Conservation (phyloP, 1,140 invertebrate genomes). For the Geopemphigus sp. region DNA sequence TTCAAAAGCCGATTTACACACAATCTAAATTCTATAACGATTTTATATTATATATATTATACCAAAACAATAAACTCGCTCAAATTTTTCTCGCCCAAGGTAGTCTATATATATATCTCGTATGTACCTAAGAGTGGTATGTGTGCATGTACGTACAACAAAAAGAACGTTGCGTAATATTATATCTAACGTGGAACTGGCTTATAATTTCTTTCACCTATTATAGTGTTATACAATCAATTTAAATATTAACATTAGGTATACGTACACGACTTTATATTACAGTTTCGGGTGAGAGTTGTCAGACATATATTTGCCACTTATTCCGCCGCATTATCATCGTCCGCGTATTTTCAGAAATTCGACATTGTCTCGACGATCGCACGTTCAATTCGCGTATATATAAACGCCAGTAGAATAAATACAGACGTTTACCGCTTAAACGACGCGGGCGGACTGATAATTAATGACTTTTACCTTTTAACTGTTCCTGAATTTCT, state of each 20-base stretch:
- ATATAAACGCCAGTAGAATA: too few relatives aligned
- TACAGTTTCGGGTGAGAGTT: background rate
- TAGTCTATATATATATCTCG: background rate
- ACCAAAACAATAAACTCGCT: constrained; percentile 18
- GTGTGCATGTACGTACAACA: background rate
- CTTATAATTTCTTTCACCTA: constrained; percentile 22
- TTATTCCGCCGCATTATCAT: too few relatives aligned
- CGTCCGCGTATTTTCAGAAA: too few relatives aligned
- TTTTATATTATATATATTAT: background rate
- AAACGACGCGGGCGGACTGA: too few relatives aligned
- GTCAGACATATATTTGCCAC: background rate
- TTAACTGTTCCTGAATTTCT: too few relatives aligned
- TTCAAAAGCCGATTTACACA: background rate
- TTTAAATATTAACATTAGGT: constrained; percentile 16
- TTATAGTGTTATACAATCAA: constrained; percentile 15
- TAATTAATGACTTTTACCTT: too few relatives aligned
- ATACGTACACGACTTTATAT: background rate
- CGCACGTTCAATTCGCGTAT: too few relatives aligned
- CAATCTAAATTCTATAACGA: background rate
- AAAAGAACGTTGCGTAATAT: constrained; percentile 11
- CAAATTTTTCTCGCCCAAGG: background rate
- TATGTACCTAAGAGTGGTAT: background rate
- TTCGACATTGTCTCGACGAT: too few relatives aligned
- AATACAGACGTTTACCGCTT: too few relatives aligned
- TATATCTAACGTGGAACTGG: background rate